A percentile compares a stretch with the other conserved stretches of the same genome.
Conservation (phyloP, 2,888 invertebrate genomes). For the Eristalis arbustorum region DNA sequence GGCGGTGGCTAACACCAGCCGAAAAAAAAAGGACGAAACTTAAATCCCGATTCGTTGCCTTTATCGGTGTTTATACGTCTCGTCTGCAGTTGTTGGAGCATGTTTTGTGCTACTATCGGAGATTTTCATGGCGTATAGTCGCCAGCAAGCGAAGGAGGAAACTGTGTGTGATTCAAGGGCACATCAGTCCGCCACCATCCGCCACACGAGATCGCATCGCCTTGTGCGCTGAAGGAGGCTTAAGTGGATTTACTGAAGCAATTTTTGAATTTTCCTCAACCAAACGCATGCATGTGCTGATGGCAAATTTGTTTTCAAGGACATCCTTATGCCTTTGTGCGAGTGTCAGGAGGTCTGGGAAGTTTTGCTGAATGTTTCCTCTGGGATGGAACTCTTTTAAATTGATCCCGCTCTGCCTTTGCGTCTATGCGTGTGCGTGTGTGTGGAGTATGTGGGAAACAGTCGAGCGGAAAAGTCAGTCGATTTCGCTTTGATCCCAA, state of each 20-base stretch:
- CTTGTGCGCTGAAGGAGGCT: not conserved
- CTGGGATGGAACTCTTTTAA: slow-evolving; percentile 6
- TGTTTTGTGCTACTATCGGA: slow-evolving; percentile 31
- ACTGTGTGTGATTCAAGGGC: slow-evolving; percentile 21
- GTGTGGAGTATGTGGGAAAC: not conserved
- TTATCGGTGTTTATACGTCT: slow-evolving; percentile 48
- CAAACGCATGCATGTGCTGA: slow-evolving; percentile 15
- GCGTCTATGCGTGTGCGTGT: not conserved
- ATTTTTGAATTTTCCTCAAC: slow-evolving; percentile 17
- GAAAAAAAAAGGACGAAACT: slow-evolving; percentile 12
- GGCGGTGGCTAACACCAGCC: not conserved
- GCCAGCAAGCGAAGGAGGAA: slow-evolving; percentile 19
- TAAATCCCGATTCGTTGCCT: slow-evolving; percentile 38
- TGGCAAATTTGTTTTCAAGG: slow-evolving; percentile 29
- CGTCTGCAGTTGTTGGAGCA: slow-evolving; percentile 26
- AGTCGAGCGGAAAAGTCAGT: slow-evolving; percentile 14
- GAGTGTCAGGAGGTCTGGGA: not conserved
- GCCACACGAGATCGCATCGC: not conserved
- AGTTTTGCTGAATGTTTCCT: not conserved
- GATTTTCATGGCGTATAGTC: slow-evolving; percentile 37
- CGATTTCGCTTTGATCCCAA: not conserved
- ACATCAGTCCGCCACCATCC: slow-evolving; percentile 17
- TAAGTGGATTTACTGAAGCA: slow-evolving; percentile 21
- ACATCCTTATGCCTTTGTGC: not conserved
- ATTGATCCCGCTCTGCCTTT: slow-evolving; percentile 5